Evolutionary conservation across 2,113 vertebrate genomes (phyloP).

Genomic region (Bostrychus sinensis): DNA sequence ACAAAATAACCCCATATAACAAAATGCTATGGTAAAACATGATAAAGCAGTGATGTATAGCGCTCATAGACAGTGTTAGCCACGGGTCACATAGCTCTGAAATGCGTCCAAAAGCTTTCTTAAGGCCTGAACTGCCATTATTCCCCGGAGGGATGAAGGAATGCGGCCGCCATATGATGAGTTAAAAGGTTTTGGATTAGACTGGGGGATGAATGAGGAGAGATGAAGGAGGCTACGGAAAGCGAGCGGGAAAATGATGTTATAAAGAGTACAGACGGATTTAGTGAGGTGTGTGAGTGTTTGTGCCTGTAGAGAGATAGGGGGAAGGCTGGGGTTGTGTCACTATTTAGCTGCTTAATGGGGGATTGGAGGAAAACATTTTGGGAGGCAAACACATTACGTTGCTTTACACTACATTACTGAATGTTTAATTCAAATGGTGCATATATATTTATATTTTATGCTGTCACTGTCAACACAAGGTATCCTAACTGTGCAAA

Average conservation of each 20-base stretch:
- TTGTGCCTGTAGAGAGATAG: not conserved
- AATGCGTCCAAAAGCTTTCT: not conserved
- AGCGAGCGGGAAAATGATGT: conserved; percentile 7
- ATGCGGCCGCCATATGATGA: conserved; percentile 18
- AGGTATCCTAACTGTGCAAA: too few species aligned
- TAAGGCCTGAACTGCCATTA: conserved; percentile 7
- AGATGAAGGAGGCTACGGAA: conserved; percentile 6
- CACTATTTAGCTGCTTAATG: conserved; percentile 33
- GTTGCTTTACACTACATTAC: too few species aligned
- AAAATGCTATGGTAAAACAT: too few species aligned
- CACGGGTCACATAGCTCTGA: not conserved
- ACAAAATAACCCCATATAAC: too few species aligned
- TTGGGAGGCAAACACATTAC: conserved; percentile 40
- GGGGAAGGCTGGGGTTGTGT: conserved; percentile 1
- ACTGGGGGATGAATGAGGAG: not conserved
- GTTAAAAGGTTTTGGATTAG: conserved; percentile 26
- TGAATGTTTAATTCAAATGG: too few species aligned
- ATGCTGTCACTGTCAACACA: too few species aligned
- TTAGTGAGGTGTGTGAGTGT: conserved; percentile 10
- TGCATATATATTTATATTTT: too few species aligned
- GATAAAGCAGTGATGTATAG: not conserved
- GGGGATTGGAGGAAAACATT: conserved; percentile 19
- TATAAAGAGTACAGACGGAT: conserved; percentile 6
- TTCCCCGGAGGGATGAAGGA: conserved; percentile 3
- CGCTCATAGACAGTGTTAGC: too few species aligned